Base-by-base conservation (phyloP, 92 coral and sea anemone genomes). In the Epizoanthus scotinus region DNA sequence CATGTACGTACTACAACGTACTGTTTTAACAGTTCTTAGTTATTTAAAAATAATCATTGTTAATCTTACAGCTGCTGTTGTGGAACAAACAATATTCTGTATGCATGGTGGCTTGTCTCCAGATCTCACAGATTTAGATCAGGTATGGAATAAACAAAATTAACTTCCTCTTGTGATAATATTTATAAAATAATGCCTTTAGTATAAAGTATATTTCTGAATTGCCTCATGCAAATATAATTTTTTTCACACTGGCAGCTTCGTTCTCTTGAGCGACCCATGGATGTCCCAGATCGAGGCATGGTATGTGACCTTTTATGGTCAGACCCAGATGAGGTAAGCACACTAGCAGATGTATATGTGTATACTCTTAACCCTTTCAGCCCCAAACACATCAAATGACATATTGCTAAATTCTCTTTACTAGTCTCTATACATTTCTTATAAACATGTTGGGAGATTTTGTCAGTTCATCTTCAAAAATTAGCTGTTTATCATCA, bases 71-170 rank as follows among this genome's bases (percentile, higher is more conserved):
- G 97, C 97, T 69, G 97, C 97, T 20, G 77, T 87, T 19, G 97
- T 90, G 71, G 93, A 78, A 58, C 69, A 75, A 14, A 92, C 97
- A 14, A 84, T 92, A 64, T 90, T 92, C 70, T 92, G 97, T 71
- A 90, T 78, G 85, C 97, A 92, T 84, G 97, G 97, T 24, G 97
- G 97, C 1, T 83, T 92, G 31, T 92, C 97, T 1, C 97, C 97
- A 26, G 97, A 92, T 70, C 84, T 92, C 26, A 74, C 75, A 18
- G 97, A 90, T 24, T 55, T 92, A 6, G 93, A 87, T 65, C 91
- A 92, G 90, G 97, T 92, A 2, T 49, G 78, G n/a, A 7, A n/a
- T 27, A 26, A 62, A 62, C 36, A 61, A 31, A 31, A 31, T 4
- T 24, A 19, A 8, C 6, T 61, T 61, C 13, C 24, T 24, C 24